These are phyloP conservation scores for Arenaria interpres DNA, from an alignment of 2,113 vertebrate species.

Conservation along the genomic window DNA sequence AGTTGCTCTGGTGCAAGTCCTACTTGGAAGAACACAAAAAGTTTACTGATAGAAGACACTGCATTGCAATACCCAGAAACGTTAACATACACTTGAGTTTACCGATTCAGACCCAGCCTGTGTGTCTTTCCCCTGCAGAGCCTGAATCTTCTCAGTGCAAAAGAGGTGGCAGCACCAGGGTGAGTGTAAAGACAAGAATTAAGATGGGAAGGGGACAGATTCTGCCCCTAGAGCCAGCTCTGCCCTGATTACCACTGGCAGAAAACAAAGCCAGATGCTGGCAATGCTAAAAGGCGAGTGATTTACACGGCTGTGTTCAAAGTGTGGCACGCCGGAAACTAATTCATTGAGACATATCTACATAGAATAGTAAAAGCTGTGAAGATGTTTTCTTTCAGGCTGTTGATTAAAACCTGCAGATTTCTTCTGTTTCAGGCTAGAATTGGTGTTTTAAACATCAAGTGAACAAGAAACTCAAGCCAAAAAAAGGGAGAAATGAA, in stretches of 20 bases:
- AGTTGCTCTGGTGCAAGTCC: neutral
- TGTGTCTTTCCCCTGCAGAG: neutral
- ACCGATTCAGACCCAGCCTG: neutral
- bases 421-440: neutral
- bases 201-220: neutral
- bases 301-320: neutral
- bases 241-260: neutral
- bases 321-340: neutral
- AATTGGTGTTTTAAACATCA: neutral
- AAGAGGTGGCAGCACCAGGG: neutral
- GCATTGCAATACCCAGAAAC: neutral
- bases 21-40: neutral
- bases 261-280: neutral
- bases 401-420: neutral
- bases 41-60: neutral
- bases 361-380: neutral
- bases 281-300: neutral
- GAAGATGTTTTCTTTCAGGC: neutral
- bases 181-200: neutral
- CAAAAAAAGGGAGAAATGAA: neutral
- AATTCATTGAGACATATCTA: neutral
- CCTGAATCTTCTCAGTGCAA: neutral
- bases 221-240: neutral
- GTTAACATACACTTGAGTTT: accelerated
- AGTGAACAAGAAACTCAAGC: neutral